Evolutionary conservation across 1,140 invertebrate species (phyloP).

Genomic region (Mesaphorura yosii): DNA sequence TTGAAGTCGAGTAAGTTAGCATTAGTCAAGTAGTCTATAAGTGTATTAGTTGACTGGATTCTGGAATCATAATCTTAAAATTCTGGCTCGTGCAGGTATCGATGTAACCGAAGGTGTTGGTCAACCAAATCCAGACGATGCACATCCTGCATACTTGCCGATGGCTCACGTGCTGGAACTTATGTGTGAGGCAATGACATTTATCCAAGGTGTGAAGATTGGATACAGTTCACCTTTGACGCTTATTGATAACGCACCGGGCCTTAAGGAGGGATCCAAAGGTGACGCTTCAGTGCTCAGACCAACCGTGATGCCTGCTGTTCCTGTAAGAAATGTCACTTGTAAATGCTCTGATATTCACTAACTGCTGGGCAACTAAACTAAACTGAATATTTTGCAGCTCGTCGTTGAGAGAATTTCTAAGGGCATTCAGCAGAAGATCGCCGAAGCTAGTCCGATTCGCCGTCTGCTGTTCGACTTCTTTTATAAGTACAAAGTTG

Average conservation of each 20-base stretch:
- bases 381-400: conserved; percentile 40
- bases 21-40: conserved; percentile 40
- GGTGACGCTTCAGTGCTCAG: conserved; percentile 80
- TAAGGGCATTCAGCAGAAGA: conserved; percentile 84
- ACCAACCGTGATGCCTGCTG: conserved; percentile 87
- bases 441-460: conserved; percentile 61
- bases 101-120: background rate
- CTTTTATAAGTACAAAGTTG: conserved; percentile 79
- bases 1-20: conserved; percentile 72
- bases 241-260: conserved; percentile 87
- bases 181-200: conserved; percentile 39
- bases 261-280: conserved; percentile 80
- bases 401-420: conserved; percentile 88
- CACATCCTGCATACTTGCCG: conserved; percentile 89
- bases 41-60: conserved; percentile 7
- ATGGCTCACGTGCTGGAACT: conserved; percentile 96
- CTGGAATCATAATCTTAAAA: background rate
- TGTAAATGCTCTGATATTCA: background rate
- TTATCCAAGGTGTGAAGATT: conserved; percentile 56
- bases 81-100: too few relatives aligned
- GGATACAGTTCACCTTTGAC: conserved; percentile 94
- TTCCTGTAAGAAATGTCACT: conserved; percentile 62
- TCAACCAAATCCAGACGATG: conserved; percentile 44
- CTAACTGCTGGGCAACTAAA: background rate
- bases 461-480: conserved; percentile 74